phyloP scores from a whole-genome alignment of 2,113 vertebrate species.

The Xiphias gladius region DNA sequence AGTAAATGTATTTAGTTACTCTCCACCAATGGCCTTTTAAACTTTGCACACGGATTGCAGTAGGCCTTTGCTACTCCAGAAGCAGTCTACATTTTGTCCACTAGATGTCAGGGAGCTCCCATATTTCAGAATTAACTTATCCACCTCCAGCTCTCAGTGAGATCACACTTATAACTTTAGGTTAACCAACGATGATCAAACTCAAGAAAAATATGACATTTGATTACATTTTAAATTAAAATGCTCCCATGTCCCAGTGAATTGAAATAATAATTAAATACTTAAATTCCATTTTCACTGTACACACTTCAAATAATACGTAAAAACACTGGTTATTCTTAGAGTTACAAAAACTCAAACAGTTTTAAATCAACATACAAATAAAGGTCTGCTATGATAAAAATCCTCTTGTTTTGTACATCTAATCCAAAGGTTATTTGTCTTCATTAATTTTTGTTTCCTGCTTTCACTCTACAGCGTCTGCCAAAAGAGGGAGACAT shows the following conservation, averaged over 20 bases:
- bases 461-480: background rate
- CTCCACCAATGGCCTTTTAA: background rate
- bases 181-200: background rate
- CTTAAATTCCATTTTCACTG: background rate
- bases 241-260: background rate
- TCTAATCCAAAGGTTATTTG: background rate
- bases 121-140: slow-evolving; percentile 34
- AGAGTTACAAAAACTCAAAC: background rate
- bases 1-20: too few species aligned
- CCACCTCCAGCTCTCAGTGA: background rate
- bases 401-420: background rate
- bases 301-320: background rate
- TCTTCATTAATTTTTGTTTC: background rate
- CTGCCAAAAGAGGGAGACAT: slow-evolving; percentile 81
- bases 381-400: background rate
- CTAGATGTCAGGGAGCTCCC: slow-evolving; percentile 77
- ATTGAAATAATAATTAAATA: background rate
- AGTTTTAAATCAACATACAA: background rate
- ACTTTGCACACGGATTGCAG: background rate
- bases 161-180: background rate
- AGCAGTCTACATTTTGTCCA: slow-evolving; percentile 53
- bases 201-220: background rate
- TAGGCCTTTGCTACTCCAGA: background rate
- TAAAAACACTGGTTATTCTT: background rate
- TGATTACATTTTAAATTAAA: background rate